Percentiles rank a stretch among this genome's conserved stretches.
These are phyloP conservation scores for Acleris emargana DNA, from an alignment of 2,888 invertebrate species.

Conservation along the genomic window DNA sequence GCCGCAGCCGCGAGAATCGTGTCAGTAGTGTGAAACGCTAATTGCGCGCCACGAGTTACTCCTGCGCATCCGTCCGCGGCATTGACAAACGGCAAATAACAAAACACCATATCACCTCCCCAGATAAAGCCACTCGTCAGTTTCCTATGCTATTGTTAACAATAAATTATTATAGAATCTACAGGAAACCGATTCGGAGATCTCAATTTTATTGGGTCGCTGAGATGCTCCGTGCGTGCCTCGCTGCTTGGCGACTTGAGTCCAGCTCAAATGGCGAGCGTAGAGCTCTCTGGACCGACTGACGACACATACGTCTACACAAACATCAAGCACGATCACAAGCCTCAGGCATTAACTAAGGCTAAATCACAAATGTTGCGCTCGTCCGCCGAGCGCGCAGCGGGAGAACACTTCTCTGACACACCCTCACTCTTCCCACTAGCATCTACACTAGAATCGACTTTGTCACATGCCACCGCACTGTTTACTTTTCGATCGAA, in stretches of 20 bases:
- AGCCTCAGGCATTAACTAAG: conserved; percentile 80
- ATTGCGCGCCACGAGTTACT: conserved; percentile 70
- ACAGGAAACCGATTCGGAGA: conserved; percentile 83
- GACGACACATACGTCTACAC: conserved; percentile 64
- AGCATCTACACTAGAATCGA: conserved; percentile 63
- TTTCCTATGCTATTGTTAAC: conserved; percentile 79
- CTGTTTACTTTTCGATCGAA: conserved; percentile 72
- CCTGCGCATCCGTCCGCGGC: conserved; percentile 58
- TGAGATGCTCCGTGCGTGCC: conserved; percentile 76
- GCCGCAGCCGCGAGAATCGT: conserved; percentile 75
- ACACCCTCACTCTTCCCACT: conserved; percentile 68
- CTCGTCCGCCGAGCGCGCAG: conserved; percentile 58
- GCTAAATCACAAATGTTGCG: conserved; percentile 82
- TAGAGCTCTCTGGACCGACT: conserved; percentile 64
- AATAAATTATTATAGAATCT: conserved; percentile 83
- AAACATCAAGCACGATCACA: conserved; percentile 62
- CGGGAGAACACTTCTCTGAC: conserved; percentile 67
- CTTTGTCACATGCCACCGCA: conserved; percentile 71
- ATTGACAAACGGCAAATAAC: conserved; percentile 66
- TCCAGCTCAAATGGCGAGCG: conserved; percentile 81
- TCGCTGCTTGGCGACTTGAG: conserved; percentile 77
- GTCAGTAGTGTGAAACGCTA: conserved; percentile 83
- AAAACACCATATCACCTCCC: conserved; percentile 51
- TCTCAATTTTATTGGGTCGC: conserved; percentile 74
- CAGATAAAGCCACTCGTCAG: conserved; percentile 79